Percentiles rank a stretch among this genome's conserved stretches.
Conservation (phyloP, 2,113 vertebrate species). For the Hepsetus odoe region DNA sequence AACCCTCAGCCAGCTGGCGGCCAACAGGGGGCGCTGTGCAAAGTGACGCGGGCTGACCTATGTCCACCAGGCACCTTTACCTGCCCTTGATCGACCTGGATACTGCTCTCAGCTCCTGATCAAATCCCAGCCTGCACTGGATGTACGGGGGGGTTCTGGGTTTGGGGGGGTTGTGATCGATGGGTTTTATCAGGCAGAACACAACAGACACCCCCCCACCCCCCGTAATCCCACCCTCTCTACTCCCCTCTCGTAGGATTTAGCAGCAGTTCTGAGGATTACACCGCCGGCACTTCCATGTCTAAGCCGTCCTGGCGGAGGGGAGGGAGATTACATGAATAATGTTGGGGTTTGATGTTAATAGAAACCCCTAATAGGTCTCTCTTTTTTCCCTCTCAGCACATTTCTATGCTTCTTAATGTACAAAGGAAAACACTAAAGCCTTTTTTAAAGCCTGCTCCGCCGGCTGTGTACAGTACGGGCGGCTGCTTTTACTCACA, state of each 20-base stretch:
- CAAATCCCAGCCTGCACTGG: slow-evolving; percentile 52
- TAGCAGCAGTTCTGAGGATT: slow-evolving; percentile 51
- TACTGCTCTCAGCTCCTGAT: slow-evolving; percentile 58
- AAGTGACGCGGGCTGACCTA: slow-evolving; percentile 33
- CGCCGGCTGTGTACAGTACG: slow-evolving; percentile 55
- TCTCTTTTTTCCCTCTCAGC: slow-evolving; percentile 57
- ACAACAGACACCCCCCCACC: slow-evolving; percentile 48
- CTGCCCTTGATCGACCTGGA: slow-evolving; percentile 60
- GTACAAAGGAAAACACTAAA: slow-evolving; percentile 62
- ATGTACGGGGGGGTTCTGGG: slow-evolving; percentile 18
- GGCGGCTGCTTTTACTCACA: slow-evolving; percentile 39
- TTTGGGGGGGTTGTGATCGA: slow-evolving; percentile 56
- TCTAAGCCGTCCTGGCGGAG: slow-evolving; percentile 54
- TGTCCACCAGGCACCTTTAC: slow-evolving; percentile 58
- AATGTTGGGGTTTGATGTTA: slow-evolving; percentile 68
- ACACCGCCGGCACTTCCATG: slow-evolving; percentile 47
- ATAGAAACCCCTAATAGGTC: slow-evolving; percentile 63
- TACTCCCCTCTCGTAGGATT: slow-evolving; percentile 48
- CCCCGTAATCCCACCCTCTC: slow-evolving; percentile 54
- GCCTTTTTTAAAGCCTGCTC: slow-evolving; percentile 57
- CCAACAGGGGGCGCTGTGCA: slow-evolving; percentile 29
- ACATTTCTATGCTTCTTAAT: slow-evolving; percentile 65
- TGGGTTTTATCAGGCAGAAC: slow-evolving; percentile 59
- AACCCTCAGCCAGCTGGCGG: neutral
- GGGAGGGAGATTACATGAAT: slow-evolving; percentile 67